These are phyloP conservation scores for Drosophila takahashii DNA, from an alignment of 1,140 invertebrate genomes.

Conservation along the genomic window DNA sequence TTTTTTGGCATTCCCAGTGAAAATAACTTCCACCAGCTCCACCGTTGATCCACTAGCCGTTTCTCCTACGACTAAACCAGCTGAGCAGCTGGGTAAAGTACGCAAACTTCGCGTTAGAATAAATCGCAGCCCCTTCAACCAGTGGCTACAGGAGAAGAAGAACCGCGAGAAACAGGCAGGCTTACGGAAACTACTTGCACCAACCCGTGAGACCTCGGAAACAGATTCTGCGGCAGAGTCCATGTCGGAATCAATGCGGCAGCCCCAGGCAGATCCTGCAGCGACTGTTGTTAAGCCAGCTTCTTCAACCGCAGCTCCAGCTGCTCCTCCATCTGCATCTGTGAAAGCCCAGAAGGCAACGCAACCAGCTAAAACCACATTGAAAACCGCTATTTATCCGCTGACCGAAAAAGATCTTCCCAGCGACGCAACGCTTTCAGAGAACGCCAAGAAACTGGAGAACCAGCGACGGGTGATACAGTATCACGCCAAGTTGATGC, in stretches of 20 bases:
- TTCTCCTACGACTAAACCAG: not conserved
- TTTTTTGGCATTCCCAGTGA: slow-evolving; percentile 52
- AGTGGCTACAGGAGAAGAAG: slow-evolving; percentile 17
- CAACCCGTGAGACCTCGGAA: not conserved
- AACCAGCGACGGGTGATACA: not conserved
- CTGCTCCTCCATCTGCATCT: not conserved
- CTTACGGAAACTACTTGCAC: no score
- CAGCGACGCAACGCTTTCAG: not conserved
- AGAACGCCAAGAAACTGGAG: not conserved
- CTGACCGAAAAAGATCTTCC: not conserved
- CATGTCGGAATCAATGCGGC: not conserved
- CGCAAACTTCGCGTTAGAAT: slow-evolving; percentile 42
- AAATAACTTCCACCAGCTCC: slow-evolving; percentile 42
- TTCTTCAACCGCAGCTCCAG: not conserved
- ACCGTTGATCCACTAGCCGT: not conserved
- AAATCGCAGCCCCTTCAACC: slow-evolving; percentile 27
- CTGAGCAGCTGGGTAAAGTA: not conserved
- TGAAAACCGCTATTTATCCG: not conserved
- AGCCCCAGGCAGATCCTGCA: not conserved
- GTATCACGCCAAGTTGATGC: not conserved
- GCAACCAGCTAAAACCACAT: no score
- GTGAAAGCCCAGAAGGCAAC: not conserved
- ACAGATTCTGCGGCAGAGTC: slow-evolving; percentile 15
- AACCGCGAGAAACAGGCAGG: not conserved
- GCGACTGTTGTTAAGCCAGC: not conserved